Evolutionary conservation across 2,888 invertebrate genomes (phyloP).

Genomic region (Horisme vitalbata): DNA sequence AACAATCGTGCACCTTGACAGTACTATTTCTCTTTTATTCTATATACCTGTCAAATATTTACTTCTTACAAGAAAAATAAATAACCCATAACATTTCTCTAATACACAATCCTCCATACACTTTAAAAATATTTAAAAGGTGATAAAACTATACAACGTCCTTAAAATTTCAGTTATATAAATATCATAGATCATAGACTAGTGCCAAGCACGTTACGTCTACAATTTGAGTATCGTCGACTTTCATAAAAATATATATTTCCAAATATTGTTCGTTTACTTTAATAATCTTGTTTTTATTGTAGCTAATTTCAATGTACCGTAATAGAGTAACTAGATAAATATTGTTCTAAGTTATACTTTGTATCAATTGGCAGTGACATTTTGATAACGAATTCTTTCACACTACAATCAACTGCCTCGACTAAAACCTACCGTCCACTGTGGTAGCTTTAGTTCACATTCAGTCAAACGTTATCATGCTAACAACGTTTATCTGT

Average conservation of each 20-base stretch:
- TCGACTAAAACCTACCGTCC: conserved; percentile 12
- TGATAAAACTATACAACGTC: conserved; percentile 54
- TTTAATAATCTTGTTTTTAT: no score
- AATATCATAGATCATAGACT: conserved; percentile 2
- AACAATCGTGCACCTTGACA: conserved; percentile 72
- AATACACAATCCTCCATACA: conserved; percentile 54
- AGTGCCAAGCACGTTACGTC: conserved; percentile 16
- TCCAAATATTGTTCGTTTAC: no score
- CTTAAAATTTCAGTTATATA: conserved; percentile 44
- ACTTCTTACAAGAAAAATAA: conserved; percentile 65
- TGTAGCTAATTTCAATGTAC: conserved; percentile 43
- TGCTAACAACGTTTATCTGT: conserved; percentile 7
- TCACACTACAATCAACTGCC: conserved; percentile 40
- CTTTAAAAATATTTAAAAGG: conserved; percentile 59
- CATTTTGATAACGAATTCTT: no score
- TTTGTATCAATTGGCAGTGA: conserved; percentile 74
- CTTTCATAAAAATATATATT: no score
- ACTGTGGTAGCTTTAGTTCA: not conserved
- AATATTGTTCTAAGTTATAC: conserved; percentile 60
- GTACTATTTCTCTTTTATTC: conserved; percentile 55
- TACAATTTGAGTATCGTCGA: conserved; percentile 19
- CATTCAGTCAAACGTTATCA: conserved; percentile 1
- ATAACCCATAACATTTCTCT: conserved; percentile 48
- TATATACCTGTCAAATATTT: conserved; percentile 56
- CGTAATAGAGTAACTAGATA: conserved; percentile 45